phyloP scores from a whole-genome alignment of 2,888 invertebrate species.

The Amorpha juglandis region DNA sequence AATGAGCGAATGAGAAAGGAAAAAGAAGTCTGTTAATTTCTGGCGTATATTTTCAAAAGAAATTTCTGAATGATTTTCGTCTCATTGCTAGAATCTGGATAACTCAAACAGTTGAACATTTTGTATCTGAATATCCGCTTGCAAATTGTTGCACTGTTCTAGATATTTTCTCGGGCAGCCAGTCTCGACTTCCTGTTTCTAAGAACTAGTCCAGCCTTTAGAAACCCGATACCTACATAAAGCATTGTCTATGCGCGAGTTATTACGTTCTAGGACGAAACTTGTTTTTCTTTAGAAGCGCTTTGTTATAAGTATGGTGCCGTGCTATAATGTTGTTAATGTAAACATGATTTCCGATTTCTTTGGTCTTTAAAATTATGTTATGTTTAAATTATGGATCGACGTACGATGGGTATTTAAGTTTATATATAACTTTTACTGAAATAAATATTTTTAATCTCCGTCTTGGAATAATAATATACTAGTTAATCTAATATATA shows the following conservation, averaged over 20 bases:
- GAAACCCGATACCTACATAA: constrained; percentile 5
- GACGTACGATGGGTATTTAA: neutral
- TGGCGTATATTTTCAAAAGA: too few relatives aligned
- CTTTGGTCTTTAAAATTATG: constrained; percentile 15
- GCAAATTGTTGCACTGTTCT: neutral
- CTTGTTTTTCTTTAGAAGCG: constrained; percentile 11
- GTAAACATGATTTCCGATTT: neutral
- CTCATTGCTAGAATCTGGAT: too few relatives aligned
- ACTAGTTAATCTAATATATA: too few relatives aligned
- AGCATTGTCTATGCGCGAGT: constrained; percentile 4
- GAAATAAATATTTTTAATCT: neutral
- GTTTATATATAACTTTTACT: neutral
- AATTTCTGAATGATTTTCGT: too few relatives aligned
- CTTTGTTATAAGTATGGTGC: neutral
- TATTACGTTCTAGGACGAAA: neutral
- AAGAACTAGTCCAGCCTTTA: neutral
- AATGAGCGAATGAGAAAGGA: too few relatives aligned
- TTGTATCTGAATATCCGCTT: neutral
- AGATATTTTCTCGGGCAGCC: neutral
- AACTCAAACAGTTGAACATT: neutral
- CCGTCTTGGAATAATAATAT: neutral
- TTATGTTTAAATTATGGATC: constrained; percentile 14
- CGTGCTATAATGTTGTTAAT: neutral
- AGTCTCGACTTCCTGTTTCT: neutral
- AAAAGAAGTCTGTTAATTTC: too few relatives aligned